These are phyloP conservation scores for Procambarus virginalis DNA, from an alignment of 1,140 invertebrate genomes.

Conservation along the genomic window DNA sequence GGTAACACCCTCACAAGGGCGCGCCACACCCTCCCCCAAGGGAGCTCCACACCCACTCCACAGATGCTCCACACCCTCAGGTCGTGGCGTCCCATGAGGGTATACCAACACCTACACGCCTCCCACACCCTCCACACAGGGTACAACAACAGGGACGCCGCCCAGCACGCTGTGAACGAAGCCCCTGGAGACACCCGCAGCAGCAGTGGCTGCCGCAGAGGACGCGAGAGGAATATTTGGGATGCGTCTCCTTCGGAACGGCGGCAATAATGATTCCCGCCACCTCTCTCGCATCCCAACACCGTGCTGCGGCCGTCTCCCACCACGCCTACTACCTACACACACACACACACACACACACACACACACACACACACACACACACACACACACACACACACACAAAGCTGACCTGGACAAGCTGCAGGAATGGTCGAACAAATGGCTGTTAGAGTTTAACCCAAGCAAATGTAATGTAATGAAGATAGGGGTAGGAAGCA, in stretches of 20 bases:
- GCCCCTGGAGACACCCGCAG: slow-evolving; percentile 32
- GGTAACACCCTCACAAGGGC: no score
- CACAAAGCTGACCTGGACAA: no score
- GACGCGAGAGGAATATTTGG: slow-evolving; percentile 67
- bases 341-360: slow-evolving; percentile 20
- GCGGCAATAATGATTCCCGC: slow-evolving; percentile 64
- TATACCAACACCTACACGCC: not conserved
- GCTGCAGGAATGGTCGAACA: no score
- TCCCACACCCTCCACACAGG: slow-evolving; percentile 3
- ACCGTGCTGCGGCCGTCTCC: slow-evolving; percentile 12
- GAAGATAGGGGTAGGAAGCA: no score
- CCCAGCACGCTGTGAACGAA: slow-evolving; percentile 28
- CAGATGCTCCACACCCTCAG: no score
- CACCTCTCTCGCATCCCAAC: slow-evolving; percentile 60
- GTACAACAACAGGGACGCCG: not conserved
- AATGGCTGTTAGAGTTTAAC: no score
- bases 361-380: not conserved
- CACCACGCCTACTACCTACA: not conserved
- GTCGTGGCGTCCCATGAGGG: not conserved
- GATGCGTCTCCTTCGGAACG: slow-evolving; percentile 59
- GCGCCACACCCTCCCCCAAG: no score
- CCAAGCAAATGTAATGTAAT: no score
- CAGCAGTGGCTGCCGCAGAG: slow-evolving; percentile 66
- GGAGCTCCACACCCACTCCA: no score
- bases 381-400: slow-evolving; percentile 3